These are phyloP conservation scores for Anaspis maculata DNA, from an alignment of 2,888 invertebrate genomes.

Conservation along the genomic window DNA sequence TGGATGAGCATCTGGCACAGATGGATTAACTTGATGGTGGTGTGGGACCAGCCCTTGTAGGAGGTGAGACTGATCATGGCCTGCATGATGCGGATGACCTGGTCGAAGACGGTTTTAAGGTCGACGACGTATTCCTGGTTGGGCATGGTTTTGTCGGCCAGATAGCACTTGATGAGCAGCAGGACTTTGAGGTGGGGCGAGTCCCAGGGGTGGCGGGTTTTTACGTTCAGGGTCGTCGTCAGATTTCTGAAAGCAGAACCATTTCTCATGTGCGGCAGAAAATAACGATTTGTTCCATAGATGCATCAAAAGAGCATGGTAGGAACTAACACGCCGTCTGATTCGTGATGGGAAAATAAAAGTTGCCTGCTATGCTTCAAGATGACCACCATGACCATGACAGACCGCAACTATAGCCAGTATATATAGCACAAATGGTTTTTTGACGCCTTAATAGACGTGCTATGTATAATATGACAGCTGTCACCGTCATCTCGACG, in stretches of 20 bases:
- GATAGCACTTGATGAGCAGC: constrained; percentile 89
- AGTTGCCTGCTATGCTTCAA: too few species aligned
- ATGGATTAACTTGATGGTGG: constrained; percentile 67
- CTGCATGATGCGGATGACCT: constrained; percentile 91
- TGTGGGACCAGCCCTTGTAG: constrained; percentile 82
- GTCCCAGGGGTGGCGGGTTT: constrained; percentile 66
- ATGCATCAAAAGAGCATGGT: too few species aligned
- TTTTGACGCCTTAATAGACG: too few species aligned
- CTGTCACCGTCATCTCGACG: too few species aligned
- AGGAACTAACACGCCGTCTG: too few species aligned
- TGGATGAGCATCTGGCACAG: constrained; percentile 87
- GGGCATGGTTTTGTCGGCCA: constrained; percentile 74
- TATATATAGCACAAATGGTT: too few species aligned
- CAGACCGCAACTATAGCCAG: too few species aligned
- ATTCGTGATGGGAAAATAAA: too few species aligned
- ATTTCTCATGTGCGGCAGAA: too few species aligned
- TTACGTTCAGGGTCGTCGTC: constrained; percentile 65
- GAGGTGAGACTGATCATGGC: constrained; percentile 94
- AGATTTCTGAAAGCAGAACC: constrained; percentile 57
- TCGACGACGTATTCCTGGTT: constrained; percentile 94
- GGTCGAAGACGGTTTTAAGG: constrained; percentile 93
- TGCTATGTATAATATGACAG: too few species aligned
- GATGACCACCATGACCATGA: too few species aligned
- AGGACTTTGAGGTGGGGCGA: constrained; percentile 92
- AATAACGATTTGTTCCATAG: too few species aligned